Percentiles rank a stretch among this genome's conserved stretches.
These are phyloP conservation scores for Thripadectes ignobilis DNA, from an alignment of 2,797 vertebrate genomes.

Conservation along the genomic window DNA sequence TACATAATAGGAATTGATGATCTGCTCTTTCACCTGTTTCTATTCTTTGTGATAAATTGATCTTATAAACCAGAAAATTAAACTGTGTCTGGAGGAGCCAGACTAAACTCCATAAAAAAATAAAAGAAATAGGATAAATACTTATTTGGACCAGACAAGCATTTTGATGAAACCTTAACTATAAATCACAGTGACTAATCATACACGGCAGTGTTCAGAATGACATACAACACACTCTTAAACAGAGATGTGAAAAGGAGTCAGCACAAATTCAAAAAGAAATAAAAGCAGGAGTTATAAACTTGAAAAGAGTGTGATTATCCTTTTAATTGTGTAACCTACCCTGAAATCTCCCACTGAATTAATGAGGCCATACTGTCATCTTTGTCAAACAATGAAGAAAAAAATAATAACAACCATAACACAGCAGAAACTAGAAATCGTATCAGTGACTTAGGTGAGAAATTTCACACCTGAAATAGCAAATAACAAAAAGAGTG, in stretches of 20 bases:
- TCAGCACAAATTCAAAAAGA: neutral
- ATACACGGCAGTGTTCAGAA: conserved; percentile 5
- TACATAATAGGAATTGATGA: conserved; percentile 69
- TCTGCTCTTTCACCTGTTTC: conserved; percentile 66
- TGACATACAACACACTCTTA: neutral
- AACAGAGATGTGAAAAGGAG: conserved; percentile 1
- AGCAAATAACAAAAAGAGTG: neutral
- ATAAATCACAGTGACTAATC: conserved; percentile 52
- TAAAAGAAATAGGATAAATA: conserved; percentile 39
- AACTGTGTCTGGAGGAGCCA: conserved; percentile 59
- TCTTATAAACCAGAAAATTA: conserved; percentile 74
- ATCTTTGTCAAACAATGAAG: neutral
- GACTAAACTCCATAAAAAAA: conserved; percentile 43
- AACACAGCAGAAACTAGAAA: neutral
- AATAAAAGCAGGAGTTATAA: neutral
- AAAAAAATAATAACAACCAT: neutral
- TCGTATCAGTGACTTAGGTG: neutral
- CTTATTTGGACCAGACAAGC: conserved; percentile 45
- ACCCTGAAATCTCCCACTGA: neutral
- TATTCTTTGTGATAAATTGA: conserved; percentile 65
- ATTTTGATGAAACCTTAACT: conserved; percentile 56
- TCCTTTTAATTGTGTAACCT: conserved; percentile 11
- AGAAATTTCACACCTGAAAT: neutral
- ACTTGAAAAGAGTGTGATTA: neutral
- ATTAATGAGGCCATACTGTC: neutral